Evolutionary conservation across 30 jellyfish, hydroid and myxozoan species (phyloP).

Genomic region (Aurelia coerulea): DNA sequence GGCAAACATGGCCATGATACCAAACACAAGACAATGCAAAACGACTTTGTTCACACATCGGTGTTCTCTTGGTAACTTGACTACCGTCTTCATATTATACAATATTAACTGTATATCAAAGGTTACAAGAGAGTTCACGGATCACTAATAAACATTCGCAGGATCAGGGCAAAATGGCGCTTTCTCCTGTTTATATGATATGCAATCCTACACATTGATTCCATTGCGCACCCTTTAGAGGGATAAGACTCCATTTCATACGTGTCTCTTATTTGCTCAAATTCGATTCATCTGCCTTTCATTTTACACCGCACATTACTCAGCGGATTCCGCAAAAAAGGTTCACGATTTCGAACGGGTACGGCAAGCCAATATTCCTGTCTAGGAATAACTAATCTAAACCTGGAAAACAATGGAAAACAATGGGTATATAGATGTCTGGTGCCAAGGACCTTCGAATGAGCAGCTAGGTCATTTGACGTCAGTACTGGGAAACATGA

Average conservation of each 20-base stretch:
- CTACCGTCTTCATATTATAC: constrained; percentile 30
- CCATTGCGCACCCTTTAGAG: constrained; percentile 51
- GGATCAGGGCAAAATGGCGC: constrained; percentile 46
- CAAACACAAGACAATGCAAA: constrained; percentile 47
- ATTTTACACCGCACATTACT: constrained; percentile 53
- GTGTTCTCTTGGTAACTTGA: constrained; percentile 68
- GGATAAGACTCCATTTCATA: constrained; percentile 56
- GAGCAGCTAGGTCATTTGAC: no score
- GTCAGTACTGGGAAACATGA: no score
- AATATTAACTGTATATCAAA: constrained; percentile 45
- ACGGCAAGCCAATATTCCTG: constrained; percentile 15
- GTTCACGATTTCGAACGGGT: constrained; percentile 35
- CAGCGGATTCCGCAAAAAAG: constrained; percentile 43
- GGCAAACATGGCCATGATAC: constrained; percentile 47
- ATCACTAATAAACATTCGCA: constrained; percentile 55
- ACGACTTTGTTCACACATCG: constrained; percentile 38
- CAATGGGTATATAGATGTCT: constrained; percentile 10
- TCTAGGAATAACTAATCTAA: constrained; percentile 20
- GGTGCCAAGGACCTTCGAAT: not conserved
- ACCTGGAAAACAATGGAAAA: not conserved
- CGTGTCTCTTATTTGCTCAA: constrained; percentile 46
- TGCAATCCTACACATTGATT: constrained; percentile 5
- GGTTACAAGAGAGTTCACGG: constrained; percentile 55
- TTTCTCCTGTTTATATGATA: constrained; percentile 27
- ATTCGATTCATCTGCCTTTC: constrained; percentile 62